Conservation (phyloP, 1,140 invertebrate species). For the Aphidius gifuensis region DNA sequence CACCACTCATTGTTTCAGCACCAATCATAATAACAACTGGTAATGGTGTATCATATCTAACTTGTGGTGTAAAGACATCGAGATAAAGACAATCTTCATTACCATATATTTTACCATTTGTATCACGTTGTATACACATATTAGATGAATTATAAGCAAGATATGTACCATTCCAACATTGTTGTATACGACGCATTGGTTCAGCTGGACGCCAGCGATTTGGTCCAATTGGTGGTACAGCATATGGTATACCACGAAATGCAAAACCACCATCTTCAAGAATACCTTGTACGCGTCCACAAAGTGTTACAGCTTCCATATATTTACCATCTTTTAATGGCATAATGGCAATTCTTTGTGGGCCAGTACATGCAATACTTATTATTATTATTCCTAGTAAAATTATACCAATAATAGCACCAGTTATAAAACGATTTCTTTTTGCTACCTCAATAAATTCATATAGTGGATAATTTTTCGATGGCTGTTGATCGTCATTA, state of each 20-base stretch:
- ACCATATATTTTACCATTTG: slow-evolving; percentile 64
- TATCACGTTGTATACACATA: slow-evolving; percentile 66
- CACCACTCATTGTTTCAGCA: slow-evolving; percentile 71
- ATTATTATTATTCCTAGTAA: slow-evolving; percentile 66
- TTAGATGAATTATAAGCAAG: slow-evolving; percentile 65
- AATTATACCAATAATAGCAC: slow-evolving; percentile 58
- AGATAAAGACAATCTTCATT: slow-evolving; percentile 78
- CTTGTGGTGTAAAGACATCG: slow-evolving; percentile 72
- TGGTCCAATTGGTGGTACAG: slow-evolving; percentile 69
- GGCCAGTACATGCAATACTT: slow-evolving; percentile 58
- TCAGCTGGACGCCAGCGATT: slow-evolving; percentile 72
- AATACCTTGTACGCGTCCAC: slow-evolving; percentile 74
- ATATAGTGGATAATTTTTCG: slow-evolving; percentile 39
- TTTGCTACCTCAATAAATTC: slow-evolving; percentile 36
- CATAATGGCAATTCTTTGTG: slow-evolving; percentile 49
- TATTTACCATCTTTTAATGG: slow-evolving; percentile 67
- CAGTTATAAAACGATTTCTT: slow-evolving; percentile 40
- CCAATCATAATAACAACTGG: slow-evolving; percentile 81
- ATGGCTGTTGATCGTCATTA: slow-evolving; percentile 31
- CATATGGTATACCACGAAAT: slow-evolving; percentile 84
- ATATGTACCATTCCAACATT: slow-evolving; percentile 79
- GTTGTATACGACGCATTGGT: slow-evolving; percentile 62
- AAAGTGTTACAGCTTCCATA: slow-evolving; percentile 70
- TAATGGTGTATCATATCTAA: slow-evolving; percentile 68
- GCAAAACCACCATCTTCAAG: slow-evolving; percentile 73